phyloP scores from a whole-genome alignment of 1,140 invertebrate species.

The Euwallacea fornicatus region DNA sequence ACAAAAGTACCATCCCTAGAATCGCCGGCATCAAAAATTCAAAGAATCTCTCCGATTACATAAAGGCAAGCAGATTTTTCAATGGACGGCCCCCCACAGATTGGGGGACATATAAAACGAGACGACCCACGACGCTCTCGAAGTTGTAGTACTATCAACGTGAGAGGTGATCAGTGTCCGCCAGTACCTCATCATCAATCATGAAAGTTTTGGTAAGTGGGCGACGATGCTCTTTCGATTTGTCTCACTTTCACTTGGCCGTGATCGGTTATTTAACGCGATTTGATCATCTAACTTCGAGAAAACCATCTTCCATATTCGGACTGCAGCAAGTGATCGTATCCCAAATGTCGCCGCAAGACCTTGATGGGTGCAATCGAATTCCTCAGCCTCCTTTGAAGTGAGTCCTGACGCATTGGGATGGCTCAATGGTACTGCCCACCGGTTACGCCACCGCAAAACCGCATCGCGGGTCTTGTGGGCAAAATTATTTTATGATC shows the following conservation, averaged over 20 bases:
- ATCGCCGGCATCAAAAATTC: not conserved
- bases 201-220: conserved; percentile 38
- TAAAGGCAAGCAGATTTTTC: conserved; percentile 23
- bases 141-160: conserved; percentile 6
- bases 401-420: not conserved
- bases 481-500: not conserved
- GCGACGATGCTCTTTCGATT: conserved; percentile 9
- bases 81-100: conserved; percentile 5
- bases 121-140: conserved; percentile 9
- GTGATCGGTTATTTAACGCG: conserved; percentile 1
- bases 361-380: not conserved
- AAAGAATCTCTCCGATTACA: conserved; percentile 1
- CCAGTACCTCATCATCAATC: not conserved
- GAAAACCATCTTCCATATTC: not conserved
- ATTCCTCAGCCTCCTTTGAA: not conserved
- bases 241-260: conserved; percentile 18
- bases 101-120: conserved; percentile 28
- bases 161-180: conserved; percentile 12
- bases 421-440: not conserved
- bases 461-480: not conserved
- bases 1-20: not conserved
- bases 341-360: too few relatives aligned
- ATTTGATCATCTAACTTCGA: not conserved
- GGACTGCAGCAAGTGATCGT: not conserved
- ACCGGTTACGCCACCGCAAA: not conserved